These are phyloP conservation scores for Glossosoma conforme DNA, from an alignment of 1,140 invertebrate genomes.

Conservation along the genomic window DNA sequence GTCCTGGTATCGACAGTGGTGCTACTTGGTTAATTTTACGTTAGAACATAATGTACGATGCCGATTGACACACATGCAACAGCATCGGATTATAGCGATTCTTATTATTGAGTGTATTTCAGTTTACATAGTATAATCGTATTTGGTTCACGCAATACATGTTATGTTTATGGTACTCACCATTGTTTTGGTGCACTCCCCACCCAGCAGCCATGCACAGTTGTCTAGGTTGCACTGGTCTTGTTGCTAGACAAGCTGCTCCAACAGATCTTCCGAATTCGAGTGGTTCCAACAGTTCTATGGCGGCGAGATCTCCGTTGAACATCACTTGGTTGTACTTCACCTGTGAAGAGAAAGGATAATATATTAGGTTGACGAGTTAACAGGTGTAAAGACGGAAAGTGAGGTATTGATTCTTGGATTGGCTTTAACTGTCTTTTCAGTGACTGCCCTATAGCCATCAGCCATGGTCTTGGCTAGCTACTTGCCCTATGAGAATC, in stretches of 20 bases:
- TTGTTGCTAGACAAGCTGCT: conserved; percentile 53
- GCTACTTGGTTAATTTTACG: too few species aligned
- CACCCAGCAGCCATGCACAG: conserved; percentile 58
- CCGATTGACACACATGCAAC: too few species aligned
- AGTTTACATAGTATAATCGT: background rate
- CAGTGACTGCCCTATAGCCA: too few species aligned
- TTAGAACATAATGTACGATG: too few species aligned
- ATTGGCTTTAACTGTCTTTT: too few species aligned
- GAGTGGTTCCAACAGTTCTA: conserved; percentile 51
- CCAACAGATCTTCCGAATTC: conserved; percentile 51
- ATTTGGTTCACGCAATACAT: background rate
- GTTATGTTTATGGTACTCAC: conserved; percentile 11
- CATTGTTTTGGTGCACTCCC: conserved; percentile 38
- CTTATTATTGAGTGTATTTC: too few species aligned
- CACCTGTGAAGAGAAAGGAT: conserved; percentile 39
- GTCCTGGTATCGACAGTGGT: too few species aligned
- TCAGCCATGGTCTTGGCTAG: too few species aligned
- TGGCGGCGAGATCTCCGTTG: conserved; percentile 54
- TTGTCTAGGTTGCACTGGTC: conserved; percentile 48
- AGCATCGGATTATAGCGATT: too few species aligned
- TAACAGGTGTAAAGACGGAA: too few species aligned
- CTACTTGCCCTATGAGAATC: too few species aligned
- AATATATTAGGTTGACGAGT: conserved; percentile 3
- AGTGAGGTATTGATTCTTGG: too few species aligned
- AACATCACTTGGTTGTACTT: conserved; percentile 59